Conservation (phyloP, 2,797 vertebrate species). For the Dicrostonyx torquatus region DNA sequence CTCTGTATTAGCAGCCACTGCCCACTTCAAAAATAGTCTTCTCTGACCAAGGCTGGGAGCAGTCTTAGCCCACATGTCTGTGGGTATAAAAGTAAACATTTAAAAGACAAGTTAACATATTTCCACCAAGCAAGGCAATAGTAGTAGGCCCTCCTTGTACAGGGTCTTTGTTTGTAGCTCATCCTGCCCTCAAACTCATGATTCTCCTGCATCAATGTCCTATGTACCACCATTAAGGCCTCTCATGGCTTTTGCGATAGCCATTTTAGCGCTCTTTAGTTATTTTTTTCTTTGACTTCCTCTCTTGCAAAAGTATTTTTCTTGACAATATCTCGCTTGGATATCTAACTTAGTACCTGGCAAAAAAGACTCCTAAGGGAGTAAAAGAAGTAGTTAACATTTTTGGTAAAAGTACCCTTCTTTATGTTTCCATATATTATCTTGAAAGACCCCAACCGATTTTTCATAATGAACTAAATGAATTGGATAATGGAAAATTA, state of each 20-base stretch:
- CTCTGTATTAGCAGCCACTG: background rate
- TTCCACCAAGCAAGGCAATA: background rate
- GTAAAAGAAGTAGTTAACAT: slow-evolving; percentile 32
- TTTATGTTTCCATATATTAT: background rate
- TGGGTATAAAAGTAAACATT: background rate
- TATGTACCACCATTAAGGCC: no score
- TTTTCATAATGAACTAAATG: no score
- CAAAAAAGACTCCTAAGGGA: background rate
- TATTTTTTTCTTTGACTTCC: background rate
- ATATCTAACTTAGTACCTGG: background rate
- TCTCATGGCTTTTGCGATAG: background rate
- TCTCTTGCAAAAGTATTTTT: slow-evolving; percentile 14
- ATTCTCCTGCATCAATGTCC: background rate
- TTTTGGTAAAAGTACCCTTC: background rate
- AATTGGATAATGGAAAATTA: no score
- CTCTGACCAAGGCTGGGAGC: background rate
- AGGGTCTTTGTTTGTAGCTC: background rate
- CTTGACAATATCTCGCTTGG: background rate
- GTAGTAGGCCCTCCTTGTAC: background rate
- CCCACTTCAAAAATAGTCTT: background rate
- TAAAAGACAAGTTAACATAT: background rate
- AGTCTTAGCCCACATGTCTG: background rate
- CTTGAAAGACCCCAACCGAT: no score
- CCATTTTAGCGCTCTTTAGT: background rate
- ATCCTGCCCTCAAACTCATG: background rate